Evolutionary conservation across 2,797 vertebrate genomes (phyloP), one percentile per base, ranked within the genome.

Genomic region (Gobionotothen gibberifrons): DNA sequence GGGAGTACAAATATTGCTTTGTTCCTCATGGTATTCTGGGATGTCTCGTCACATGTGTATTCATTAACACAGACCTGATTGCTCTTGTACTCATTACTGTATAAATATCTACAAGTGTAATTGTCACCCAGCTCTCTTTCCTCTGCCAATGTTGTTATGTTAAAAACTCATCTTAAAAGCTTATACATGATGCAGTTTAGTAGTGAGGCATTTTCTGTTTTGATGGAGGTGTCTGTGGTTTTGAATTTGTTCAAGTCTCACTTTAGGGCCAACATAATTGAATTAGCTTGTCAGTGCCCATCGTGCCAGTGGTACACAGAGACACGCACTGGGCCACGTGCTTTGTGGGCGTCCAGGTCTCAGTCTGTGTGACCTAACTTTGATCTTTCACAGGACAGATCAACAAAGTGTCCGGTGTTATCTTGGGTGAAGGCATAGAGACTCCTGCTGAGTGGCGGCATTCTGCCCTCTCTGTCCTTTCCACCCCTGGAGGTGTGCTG

Each of bases 341-440:
- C 72, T 61, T 36, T 40, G 47, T 65, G 44, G 57, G 44, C 39
- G 66, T 60, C 56, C 40, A 16, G 70, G 54, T 60, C 40, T 80
- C 48, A 21, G 68, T 44, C 17, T 4, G 6, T 57, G 62, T 91
- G 86, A 92, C 88, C 89, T 87, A 79, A 84, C 90, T 85, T 92
- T 92, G 86, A 86, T 84, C 63, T 7, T 17, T 49, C 0, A 29
- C 42, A 53, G 68, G 47, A 62, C 56, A 73, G 44, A 86, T 83
- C 69, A 85, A 78, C 65, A 87, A 90, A 89, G 89, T 67, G 73
- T 77, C 55, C 48, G 5, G 22, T 12, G 59, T 78, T 48, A 53
- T 32, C 15, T 40, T 2, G 32, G 46, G 47, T 21, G 29, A 53
- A 36, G 39, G 75, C 56, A 81, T 87, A 87, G 58, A 47, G 51